A percentile compares a stretch with the other conserved stretches of the same genome.
Conservation (phyloP, 2,888 invertebrate genomes). For the Trichogramma dendrolimi region DNA sequence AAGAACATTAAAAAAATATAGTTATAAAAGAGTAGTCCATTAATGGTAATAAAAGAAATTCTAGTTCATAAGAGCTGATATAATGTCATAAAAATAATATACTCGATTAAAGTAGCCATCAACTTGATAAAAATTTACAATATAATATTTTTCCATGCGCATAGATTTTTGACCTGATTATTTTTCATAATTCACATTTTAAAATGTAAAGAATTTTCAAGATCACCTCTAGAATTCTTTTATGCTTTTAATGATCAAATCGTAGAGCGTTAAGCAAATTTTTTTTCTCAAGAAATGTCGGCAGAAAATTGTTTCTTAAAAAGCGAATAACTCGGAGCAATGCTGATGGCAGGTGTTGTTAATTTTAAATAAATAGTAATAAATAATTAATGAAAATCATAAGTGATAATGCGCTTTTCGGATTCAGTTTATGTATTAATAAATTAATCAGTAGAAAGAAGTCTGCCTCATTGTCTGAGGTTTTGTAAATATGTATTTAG, state of each 20-base stretch:
- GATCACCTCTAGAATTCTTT: conserved; percentile 26
- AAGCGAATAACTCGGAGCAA: conserved; percentile 24
- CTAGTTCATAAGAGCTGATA: conserved; percentile 23
- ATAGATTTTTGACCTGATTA: conserved; percentile 26
- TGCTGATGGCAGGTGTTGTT: conserved; percentile 26
- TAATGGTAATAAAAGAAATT: conserved; percentile 18
- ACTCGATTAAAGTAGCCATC: conserved; percentile 16
- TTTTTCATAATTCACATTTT: conserved; percentile 28
- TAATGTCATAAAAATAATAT: conserved; percentile 15
- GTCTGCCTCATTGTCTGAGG: conserved; percentile 37
- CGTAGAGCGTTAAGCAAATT: neutral
- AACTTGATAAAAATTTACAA: conserved; percentile 19
- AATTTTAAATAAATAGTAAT: conserved; percentile 23
- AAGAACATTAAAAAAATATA: conserved; percentile 23
- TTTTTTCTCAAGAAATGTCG: neutral
- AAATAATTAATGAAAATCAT: neutral
- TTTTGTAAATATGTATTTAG: conserved; percentile 52
- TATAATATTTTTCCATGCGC: conserved; percentile 25
- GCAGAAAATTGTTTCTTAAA: conserved; percentile 23
- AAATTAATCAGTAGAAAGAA: conserved; percentile 30
- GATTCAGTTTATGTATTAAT: conserved; percentile 32
- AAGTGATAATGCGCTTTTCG: conserved; percentile 38
- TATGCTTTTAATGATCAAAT: conserved; percentile 24
- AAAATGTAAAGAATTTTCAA: conserved; percentile 23
- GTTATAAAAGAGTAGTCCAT: conserved; percentile 21